phyloP scores from a whole-genome alignment of 2,797 vertebrate genomes.

The Pipistrellus pygmaeus region DNA sequence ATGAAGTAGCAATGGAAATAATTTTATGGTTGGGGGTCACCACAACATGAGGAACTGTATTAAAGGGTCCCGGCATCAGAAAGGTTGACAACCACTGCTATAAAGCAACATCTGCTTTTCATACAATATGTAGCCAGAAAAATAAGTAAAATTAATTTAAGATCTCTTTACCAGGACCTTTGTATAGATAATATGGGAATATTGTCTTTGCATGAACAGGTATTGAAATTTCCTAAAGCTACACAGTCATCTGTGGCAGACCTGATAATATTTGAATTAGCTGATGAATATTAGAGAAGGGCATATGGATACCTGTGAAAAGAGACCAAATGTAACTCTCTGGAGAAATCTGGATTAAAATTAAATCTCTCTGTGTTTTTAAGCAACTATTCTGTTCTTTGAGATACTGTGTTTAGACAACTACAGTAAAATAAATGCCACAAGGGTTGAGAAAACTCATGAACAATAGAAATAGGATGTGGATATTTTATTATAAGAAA shows the following conservation, averaged over 20 bases:
- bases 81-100: neutral
- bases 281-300: neutral
- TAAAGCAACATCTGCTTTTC: conserved; percentile 82
- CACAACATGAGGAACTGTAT: too few species aligned
- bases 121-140: conserved; percentile 65
- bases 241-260: neutral
- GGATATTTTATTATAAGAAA: neutral
- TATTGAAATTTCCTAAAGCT: conserved; percentile 42
- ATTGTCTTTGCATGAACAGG: conserved; percentile 12
- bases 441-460: neutral
- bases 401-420: conserved; percentile 7
- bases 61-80: too few species aligned
- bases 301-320: neutral
- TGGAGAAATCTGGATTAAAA: conserved; percentile 38
- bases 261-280: neutral
- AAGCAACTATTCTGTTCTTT: neutral
- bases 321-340: neutral
- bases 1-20: too few species aligned
- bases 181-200: conserved; percentile 38
- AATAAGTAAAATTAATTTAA: conserved; percentile 75
- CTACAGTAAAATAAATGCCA: neutral
- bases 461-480: neutral
- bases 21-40: too few species aligned
- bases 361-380: neutral
- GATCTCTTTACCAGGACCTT: conserved; percentile 23